phyloP scores from a whole-genome alignment of 2,888 invertebrate species.

The Sminthurinus aureus region DNA sequence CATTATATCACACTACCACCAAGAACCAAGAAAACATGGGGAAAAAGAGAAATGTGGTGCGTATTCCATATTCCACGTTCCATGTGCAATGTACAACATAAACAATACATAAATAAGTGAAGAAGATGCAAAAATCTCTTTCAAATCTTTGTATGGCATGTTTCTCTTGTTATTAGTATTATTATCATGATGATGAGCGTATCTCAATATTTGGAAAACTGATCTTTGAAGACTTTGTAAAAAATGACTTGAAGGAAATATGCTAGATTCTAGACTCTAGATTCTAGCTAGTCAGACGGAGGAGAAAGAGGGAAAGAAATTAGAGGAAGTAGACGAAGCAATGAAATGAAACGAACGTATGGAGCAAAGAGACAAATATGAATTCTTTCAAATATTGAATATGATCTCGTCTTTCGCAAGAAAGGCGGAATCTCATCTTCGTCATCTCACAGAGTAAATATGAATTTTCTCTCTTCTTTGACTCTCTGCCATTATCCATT shows the following conservation, averaged over 20 bases:
- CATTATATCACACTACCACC: slow-evolving; percentile 9
- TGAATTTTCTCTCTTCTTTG: slow-evolving; percentile 34
- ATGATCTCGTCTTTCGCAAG: slow-evolving; percentile 41
- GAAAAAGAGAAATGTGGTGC: not conserved
- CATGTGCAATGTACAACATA: not conserved
- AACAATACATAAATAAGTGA: too few relatives aligned
- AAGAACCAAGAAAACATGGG: not conserved
- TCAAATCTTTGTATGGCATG: not conserved
- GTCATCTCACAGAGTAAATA: slow-evolving; percentile 38
- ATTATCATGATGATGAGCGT: slow-evolving; percentile 10
- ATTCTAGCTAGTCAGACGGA: too few relatives aligned
- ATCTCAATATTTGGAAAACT: not conserved
- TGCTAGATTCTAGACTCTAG: not conserved
- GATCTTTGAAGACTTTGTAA: not conserved
- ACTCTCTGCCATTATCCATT: slow-evolving; percentile 36
- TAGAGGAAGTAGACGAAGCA: not conserved
- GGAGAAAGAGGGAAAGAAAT: not conserved
- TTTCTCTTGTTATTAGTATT: not conserved
- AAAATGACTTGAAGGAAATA: not conserved
- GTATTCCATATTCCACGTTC: not conserved
- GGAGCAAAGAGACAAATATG: slow-evolving; percentile 40
- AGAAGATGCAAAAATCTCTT: not conserved
- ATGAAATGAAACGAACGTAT: slow-evolving; percentile 15
- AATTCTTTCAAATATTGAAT: slow-evolving; percentile 42
- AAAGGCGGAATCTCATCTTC: slow-evolving; percentile 43